phyloP scores from a whole-genome alignment of 2,113 vertebrate species.

The Coptodon bakossiorum region DNA sequence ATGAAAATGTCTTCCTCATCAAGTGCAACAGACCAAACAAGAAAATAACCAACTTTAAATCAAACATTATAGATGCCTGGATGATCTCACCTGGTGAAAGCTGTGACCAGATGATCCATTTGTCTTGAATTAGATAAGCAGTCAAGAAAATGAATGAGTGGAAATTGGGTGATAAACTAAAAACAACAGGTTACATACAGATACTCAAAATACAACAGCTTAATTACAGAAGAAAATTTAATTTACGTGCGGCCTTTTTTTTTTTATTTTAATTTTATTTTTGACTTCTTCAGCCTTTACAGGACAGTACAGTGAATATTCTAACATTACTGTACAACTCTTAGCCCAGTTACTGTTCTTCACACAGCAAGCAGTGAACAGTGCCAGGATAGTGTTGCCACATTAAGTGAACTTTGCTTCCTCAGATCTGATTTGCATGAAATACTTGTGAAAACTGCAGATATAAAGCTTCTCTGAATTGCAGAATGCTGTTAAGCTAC shows the following conservation, averaged over 20 bases:
- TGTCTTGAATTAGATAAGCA: neutral
- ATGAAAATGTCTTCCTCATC: neutral
- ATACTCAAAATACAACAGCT: neutral
- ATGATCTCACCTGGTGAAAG: neutral
- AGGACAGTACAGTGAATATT: neutral
- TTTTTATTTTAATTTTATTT: too few species aligned
- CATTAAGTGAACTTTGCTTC: neutral
- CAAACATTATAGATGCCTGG: neutral
- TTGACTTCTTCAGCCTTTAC: neutral
- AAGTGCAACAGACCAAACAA: neutral
- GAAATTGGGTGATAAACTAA: neutral
- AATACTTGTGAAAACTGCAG: fast-evolving
- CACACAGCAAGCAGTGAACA: neutral
- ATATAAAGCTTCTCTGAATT: neutral
- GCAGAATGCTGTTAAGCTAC: neutral
- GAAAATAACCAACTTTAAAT: fast-evolving
- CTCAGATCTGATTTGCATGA: neutral
- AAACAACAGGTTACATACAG: neutral
- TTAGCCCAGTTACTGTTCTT: neutral
- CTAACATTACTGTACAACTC: neutral
- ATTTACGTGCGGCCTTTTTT: too few species aligned
- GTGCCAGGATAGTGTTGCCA: neutral
- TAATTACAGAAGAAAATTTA: too few species aligned
- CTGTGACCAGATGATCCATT: neutral
- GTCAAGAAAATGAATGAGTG: neutral